phyloP scores from a whole-genome alignment of 2,113 vertebrate genomes.

The Noctilio leporinus region DNA sequence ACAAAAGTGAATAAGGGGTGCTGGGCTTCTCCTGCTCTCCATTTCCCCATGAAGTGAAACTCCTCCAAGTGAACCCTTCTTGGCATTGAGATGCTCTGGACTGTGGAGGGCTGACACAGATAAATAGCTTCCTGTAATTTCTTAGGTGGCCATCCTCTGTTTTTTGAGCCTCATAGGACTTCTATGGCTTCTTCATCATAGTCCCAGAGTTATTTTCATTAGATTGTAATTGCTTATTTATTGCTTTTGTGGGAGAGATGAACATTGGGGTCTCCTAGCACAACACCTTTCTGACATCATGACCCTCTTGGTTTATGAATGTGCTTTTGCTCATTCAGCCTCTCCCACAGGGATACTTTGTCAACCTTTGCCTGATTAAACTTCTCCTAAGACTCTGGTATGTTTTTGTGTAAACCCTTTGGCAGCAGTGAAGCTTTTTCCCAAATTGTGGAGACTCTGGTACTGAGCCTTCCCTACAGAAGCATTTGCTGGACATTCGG shows the following conservation, averaged over 20 bases:
- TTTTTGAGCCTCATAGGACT: not conserved
- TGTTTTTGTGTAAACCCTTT: not conserved
- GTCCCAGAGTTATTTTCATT: not conserved
- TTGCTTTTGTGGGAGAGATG: not conserved
- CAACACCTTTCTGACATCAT: not conserved
- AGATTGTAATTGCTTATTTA: not conserved
- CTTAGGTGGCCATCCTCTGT: not conserved
- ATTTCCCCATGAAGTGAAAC: not conserved
- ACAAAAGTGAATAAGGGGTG: not conserved
- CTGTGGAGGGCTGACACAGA: not conserved
- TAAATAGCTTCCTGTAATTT: not conserved
- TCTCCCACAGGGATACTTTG: not conserved
- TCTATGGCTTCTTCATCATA: not conserved
- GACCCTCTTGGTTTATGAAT: not conserved
- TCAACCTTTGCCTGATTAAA: not conserved
- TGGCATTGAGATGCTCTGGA: not conserved
- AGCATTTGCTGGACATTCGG: not conserved
- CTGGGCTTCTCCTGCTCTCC: not conserved
- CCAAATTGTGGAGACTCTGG: not conserved
- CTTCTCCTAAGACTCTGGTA: not conserved
- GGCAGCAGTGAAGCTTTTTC: not conserved
- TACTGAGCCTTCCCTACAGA: not conserved
- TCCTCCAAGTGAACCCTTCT: not conserved
- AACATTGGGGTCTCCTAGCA: not conserved
- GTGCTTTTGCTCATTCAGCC: not conserved